These are phyloP conservation scores for Oryzias javanicus DNA, from an alignment of 2,113 vertebrate genomes.

Conservation along the genomic window DNA sequence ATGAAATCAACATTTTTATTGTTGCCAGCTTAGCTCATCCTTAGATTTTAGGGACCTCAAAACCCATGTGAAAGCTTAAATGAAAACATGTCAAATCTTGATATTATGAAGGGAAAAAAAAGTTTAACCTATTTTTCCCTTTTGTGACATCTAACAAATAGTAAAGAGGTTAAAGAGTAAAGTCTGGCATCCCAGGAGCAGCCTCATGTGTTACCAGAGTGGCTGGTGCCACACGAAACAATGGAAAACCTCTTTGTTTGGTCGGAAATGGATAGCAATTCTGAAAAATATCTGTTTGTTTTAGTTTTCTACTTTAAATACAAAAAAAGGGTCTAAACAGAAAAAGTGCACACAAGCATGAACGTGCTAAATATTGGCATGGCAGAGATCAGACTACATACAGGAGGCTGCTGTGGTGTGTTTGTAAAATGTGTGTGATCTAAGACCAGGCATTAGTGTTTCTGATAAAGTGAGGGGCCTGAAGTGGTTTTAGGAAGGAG, in stretches of 20 bases:
- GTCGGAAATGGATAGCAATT: constrained; percentile 46
- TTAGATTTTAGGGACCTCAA: constrained; percentile 13
- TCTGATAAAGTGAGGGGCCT: constrained; percentile 64
- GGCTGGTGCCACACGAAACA: constrained; percentile 51
- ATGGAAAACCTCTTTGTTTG: constrained; percentile 44
- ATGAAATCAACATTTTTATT: no score
- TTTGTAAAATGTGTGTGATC: constrained; percentile 52
- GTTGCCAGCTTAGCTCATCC: constrained; percentile 5
- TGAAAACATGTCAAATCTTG: no score
- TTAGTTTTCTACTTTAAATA: constrained; percentile 26
- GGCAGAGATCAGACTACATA: constrained; percentile 51
- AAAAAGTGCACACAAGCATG: no score
- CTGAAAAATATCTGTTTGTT: constrained; percentile 69
- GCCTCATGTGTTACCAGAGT: constrained; percentile 44
- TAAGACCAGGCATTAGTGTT: constrained; percentile 57
- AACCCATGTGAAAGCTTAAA: not conserved
- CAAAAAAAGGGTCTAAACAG: no score
- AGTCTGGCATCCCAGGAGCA: constrained; percentile 35
- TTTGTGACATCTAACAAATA: not conserved
- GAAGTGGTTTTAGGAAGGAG: constrained; percentile 63
- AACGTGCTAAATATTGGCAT: not conserved
- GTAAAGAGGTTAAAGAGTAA: constrained; percentile 43
- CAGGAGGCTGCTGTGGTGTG: constrained; percentile 29
- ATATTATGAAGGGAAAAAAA: not conserved
- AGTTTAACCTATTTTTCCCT: not conserved